Evolutionary conservation across 2,797 vertebrate species (phyloP).

Genomic region (Salmo trutta): DNA sequence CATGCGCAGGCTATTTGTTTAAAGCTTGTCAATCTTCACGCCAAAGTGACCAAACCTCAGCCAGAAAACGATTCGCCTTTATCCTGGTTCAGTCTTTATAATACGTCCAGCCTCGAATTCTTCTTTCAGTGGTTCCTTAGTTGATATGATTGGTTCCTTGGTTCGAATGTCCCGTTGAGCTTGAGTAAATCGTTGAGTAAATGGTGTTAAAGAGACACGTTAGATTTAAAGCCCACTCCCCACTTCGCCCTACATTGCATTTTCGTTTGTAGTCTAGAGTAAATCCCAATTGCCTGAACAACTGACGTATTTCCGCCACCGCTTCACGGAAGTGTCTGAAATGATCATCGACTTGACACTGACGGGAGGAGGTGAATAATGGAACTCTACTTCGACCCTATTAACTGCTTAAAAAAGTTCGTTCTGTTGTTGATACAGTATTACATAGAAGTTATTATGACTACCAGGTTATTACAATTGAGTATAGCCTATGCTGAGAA

Average conservation of each 20-base stretch:
- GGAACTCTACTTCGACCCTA: neutral
- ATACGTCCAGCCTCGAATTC: neutral
- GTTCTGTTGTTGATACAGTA: neutral
- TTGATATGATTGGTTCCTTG: neutral
- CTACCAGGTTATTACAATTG: neutral
- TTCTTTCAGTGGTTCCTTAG: neutral
- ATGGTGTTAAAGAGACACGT: constrained; percentile 36
- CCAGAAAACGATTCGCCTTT: constrained; percentile 9
- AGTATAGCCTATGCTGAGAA: neutral
- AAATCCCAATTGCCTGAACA: constrained; percentile 30
- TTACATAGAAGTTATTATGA: neutral
- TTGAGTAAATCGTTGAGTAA: neutral
- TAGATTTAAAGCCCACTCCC: constrained; percentile 16
- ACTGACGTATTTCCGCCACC: constrained; percentile 68
- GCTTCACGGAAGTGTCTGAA: constrained; percentile 26
- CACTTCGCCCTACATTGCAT: constrained; percentile 9
- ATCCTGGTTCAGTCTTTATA: neutral
- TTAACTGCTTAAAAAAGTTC: neutral
- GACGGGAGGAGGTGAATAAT: neutral
- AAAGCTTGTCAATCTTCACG: constrained; percentile 3
- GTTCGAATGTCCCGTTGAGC: constrained; percentile 2
- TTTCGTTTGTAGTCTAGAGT: constrained; percentile 36
- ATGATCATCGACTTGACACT: constrained; percentile 6
- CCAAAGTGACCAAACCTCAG: constrained; percentile 12
- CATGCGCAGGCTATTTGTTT: neutral